Conservation (phyloP, 2,888 invertebrate species). For the Drosophila prolongata region DNA sequence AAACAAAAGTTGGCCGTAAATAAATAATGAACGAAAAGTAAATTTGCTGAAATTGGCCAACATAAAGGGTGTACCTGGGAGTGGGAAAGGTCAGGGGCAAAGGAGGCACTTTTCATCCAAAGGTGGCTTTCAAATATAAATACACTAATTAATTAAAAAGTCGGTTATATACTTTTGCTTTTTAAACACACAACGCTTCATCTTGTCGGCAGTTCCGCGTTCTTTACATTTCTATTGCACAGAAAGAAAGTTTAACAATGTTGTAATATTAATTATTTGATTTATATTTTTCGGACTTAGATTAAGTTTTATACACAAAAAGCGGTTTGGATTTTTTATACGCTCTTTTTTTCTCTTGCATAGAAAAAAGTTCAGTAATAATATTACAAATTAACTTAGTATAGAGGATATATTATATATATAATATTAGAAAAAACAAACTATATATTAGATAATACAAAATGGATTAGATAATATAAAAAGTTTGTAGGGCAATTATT, state of each 20-base stretch:
- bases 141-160: constrained; percentile 68
- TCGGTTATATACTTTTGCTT: constrained; percentile 46
- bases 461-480: too few species aligned
- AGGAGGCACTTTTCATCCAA: constrained; percentile 18
- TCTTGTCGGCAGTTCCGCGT: constrained; percentile 15
- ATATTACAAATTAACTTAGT: too few species aligned
- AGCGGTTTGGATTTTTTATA: too few species aligned
- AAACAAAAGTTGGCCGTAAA: constrained; percentile 62
- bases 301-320: too few species aligned
- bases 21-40: constrained; percentile 68
- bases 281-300: too few species aligned
- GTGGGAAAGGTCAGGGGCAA: constrained; percentile 4
- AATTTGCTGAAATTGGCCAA: constrained; percentile 55
- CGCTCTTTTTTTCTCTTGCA: too few species aligned
- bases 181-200: constrained; percentile 28
- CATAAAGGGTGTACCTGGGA: constrained; percentile 2
- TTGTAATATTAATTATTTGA: too few species aligned
- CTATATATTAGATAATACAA: too few species aligned
- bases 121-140: constrained; percentile 49
- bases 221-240: constrained; percentile 15
- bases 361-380: too few species aligned
- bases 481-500: too few species aligned
- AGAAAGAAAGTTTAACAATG: background rate
- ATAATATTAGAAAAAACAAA: too few species aligned
- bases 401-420: too few species aligned